These are phyloP conservation scores for Tortrix viridana DNA, from an alignment of 2,888 invertebrate genomes.

Conservation along the genomic window DNA sequence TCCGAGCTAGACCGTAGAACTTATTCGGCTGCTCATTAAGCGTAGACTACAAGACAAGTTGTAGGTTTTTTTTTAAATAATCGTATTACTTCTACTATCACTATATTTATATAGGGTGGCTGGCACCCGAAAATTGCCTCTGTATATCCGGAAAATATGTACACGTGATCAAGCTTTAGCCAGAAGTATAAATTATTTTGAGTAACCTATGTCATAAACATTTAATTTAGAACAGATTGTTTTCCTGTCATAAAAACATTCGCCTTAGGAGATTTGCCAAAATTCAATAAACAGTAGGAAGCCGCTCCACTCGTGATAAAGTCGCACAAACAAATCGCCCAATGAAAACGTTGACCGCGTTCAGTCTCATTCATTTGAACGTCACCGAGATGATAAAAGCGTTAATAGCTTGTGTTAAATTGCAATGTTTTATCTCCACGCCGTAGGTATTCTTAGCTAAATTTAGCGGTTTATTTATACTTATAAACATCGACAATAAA, in stretches of 20 bases:
- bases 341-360: slow-evolving; percentile 21
- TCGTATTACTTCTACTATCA: background rate
- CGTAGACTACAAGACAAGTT: no score
- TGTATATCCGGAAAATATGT: background rate
- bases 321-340: slow-evolving; percentile 24
- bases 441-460: background rate
- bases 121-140: background rate
- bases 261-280: slow-evolving; percentile 25
- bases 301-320: slow-evolving; percentile 15
- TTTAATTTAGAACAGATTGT: slow-evolving; percentile 9
- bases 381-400: slow-evolving; percentile 26
- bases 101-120: no score
- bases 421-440: background rate
- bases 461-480: background rate
- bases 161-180: background rate
- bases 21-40: background rate
- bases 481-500: no score
- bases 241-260: slow-evolving; percentile 13
- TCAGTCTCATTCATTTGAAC: slow-evolving; percentile 31
- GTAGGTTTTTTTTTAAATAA: background rate
- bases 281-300: slow-evolving; percentile 16
- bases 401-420: slow-evolving; percentile 26
- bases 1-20: background rate
- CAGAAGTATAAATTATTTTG: background rate
- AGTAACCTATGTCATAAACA: background rate